phyloP scores from a whole-genome alignment of 2,888 invertebrate species.

The Psococerastis gibbosa region DNA sequence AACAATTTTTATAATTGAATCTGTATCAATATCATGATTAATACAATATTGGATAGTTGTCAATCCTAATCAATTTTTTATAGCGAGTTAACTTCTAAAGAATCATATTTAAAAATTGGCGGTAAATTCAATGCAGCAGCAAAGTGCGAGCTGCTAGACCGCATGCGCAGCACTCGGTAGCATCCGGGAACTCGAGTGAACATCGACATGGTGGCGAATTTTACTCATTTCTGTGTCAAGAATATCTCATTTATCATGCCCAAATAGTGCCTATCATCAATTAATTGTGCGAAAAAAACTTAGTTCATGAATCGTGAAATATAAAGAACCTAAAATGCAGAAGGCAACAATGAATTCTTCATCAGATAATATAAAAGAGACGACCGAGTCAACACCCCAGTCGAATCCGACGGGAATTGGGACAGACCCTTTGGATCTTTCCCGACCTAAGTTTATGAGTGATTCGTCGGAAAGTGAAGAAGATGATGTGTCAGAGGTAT shows the following conservation, averaged over 20 bases:
- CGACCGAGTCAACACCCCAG: constrained; percentile 50
- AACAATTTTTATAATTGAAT: no score
- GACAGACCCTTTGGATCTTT: constrained; percentile 71
- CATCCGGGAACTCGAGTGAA: constrained; percentile 15
- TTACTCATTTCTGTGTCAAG: constrained; percentile 21
- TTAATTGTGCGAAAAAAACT: constrained; percentile 28
- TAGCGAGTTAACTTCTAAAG: no score
- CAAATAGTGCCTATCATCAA: constrained; percentile 23
- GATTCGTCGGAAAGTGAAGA: constrained; percentile 92
- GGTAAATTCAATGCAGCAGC: no score
- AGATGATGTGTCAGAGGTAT: constrained; percentile 87
- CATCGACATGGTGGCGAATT: constrained; percentile 20
- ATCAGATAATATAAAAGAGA: constrained; percentile 61
- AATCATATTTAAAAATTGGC: no score
- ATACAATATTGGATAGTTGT: no score
- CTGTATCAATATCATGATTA: no score
- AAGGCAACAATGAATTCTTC: constrained; percentile 61
- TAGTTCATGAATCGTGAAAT: background rate
- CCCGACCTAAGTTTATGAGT: constrained; percentile 74
- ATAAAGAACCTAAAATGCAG: constrained; percentile 52
- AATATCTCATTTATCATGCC: constrained; percentile 17
- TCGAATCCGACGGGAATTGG: constrained; percentile 70
- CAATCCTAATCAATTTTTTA: no score
- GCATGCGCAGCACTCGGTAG: constrained; percentile 6
- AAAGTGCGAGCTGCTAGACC: background rate